Base-by-base conservation (phyloP, 2,888 invertebrate genomes). In the Glaucopsyche alexis region DNA sequence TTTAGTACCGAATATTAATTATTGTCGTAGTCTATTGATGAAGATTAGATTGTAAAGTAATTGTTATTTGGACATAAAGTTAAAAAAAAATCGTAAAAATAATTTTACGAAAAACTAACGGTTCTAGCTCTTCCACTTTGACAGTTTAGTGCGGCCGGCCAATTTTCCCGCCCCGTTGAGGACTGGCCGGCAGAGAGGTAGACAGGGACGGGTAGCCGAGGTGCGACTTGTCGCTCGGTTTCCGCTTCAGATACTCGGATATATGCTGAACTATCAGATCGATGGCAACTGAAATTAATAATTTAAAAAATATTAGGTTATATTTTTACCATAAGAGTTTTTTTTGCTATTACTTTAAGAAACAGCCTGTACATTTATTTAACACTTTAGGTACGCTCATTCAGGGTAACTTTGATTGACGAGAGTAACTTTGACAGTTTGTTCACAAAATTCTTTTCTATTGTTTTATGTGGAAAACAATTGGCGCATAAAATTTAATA, bases 211-310 rank as follows among this genome's bases (percentile, higher is more conserved):
- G 80, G 77, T 83, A 83, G 72, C 84, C 85, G 42, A 85, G 78
- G 14, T 73, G 74, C 45, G 77, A 77, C 79, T 84, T 85, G 75
- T 85, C 87, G 8, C 76, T 76, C 0, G 87, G 83, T 75, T 84
- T 89, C 67, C 87, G 81, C 81, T 94, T 95, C 82, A 98, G 92
- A 84, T 98, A 95, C 87, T 99, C 99, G 80, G 97, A 96, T 87
- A 99, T 98, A 89, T 99, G 99, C 90, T 99, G 98, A 71, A 99
- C 99, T 84, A 99, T 99, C 88, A 99, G 94, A 87, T 98, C 98
- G 85, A 99, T 99, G 79, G 99, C 99, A 88, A 99, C 99, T 98
- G 95, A 75, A 96, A 60, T 16, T 13, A 38, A 60, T 42, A 29
- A 6, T 29, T n/a, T n/a, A n/a, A 5, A 29, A 60, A 60, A 60